A percentile compares a stretch with the other conserved stretches of the same genome.
phyloP scores from a whole-genome alignment of 1,140 invertebrate species.

The Galendromus occidentalis region DNA sequence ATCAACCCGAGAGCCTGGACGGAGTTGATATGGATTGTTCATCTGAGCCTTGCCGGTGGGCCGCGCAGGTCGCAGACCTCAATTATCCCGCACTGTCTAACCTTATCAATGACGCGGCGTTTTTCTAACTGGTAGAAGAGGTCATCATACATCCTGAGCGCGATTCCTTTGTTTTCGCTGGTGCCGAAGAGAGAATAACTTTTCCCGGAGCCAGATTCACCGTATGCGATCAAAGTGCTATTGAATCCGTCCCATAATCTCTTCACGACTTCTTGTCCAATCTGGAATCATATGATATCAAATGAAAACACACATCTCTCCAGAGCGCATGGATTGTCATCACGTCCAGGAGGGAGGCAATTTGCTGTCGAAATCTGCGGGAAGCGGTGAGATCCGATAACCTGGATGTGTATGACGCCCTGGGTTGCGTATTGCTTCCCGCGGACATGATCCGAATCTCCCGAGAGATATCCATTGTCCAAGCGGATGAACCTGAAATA shows the following conservation, averaged over 20 bases:
- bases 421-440: conserved; percentile 3
- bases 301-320: too few relatives aligned
- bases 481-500: not conserved
- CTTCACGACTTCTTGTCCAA: conserved; percentile 1
- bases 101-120: not conserved
- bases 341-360: too few relatives aligned
- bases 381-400: not conserved
- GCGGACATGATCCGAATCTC: not conserved
- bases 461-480: not conserved
- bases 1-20: too few relatives aligned
- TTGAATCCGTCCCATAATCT: not conserved
- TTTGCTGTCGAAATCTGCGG: too few relatives aligned
- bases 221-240: not conserved
- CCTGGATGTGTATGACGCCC: conserved; percentile 3
- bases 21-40: too few relatives aligned
- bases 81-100: too few relatives aligned
- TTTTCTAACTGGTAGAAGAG: conserved; percentile 1
- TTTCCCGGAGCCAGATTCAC: not conserved
- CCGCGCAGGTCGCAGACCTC: too few relatives aligned
- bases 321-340: too few relatives aligned
- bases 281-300: not conserved
- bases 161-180: not conserved
- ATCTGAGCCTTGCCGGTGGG: too few relatives aligned
- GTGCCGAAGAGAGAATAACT: conserved; percentile 5
- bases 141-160: not conserved